These are phyloP conservation scores for Epinotia nisella DNA, from an alignment of 2,888 invertebrate genomes.

Conservation along the genomic window DNA sequence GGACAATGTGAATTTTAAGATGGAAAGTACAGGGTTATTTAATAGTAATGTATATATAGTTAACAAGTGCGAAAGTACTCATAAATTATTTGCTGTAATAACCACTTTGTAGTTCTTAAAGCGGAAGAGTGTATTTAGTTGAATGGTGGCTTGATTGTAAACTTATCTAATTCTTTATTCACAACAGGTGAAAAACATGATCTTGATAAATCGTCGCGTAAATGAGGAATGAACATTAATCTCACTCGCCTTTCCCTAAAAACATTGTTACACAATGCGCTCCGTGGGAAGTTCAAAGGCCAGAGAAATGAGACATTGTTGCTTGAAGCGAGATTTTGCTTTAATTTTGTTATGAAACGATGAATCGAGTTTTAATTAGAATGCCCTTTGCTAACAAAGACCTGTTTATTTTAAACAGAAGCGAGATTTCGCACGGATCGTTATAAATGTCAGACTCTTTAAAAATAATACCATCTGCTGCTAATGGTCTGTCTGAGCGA, in stretches of 20 bases:
- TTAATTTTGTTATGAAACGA: slow-evolving; percentile 59
- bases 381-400: slow-evolving; percentile 57
- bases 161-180: slow-evolving; percentile 35
- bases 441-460: slow-evolving; percentile 1
- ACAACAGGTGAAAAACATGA: slow-evolving; percentile 48
- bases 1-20: background rate
- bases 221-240: slow-evolving; percentile 59
- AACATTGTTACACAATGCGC: slow-evolving; percentile 66
- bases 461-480: background rate
- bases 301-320: slow-evolving; percentile 64
- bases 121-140: slow-evolving; percentile 31
- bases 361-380: slow-evolving; percentile 61
- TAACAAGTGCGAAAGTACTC: background rate
- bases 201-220: slow-evolving; percentile 55
- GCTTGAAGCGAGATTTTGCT: slow-evolving; percentile 48
- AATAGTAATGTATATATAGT: background rate
- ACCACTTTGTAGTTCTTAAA: slow-evolving; percentile 6
- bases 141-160: slow-evolving; percentile 41
- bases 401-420: slow-evolving; percentile 38
- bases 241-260: slow-evolving; percentile 70
- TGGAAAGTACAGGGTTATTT: background rate
- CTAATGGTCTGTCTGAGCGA: background rate
- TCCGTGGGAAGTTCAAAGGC: slow-evolving; percentile 65
- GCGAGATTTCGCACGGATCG: slow-evolving; percentile 4
- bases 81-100: slow-evolving; percentile 3